These are phyloP conservation scores for Puntigrus tetrazona DNA, from an alignment of 2,113 vertebrate genomes.

Conservation along the genomic window DNA sequence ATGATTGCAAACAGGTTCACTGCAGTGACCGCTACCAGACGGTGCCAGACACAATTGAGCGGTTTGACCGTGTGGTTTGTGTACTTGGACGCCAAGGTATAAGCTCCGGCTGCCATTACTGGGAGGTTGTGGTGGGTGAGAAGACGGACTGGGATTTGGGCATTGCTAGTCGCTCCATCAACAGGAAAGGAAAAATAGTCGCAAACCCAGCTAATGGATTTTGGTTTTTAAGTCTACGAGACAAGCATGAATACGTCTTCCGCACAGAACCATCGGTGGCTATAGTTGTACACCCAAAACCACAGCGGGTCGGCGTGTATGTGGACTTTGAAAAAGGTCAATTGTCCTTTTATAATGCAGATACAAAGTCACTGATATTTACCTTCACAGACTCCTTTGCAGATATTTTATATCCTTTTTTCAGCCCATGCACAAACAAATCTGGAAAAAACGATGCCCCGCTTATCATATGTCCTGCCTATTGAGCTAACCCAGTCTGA, in stretches of 20 bases:
- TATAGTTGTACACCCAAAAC: slow-evolving; percentile 54
- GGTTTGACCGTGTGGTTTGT: slow-evolving; percentile 76
- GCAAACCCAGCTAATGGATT: slow-evolving; percentile 73
- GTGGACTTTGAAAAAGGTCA: slow-evolving; percentile 69
- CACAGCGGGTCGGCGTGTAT: slow-evolving; percentile 62
- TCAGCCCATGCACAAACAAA: slow-evolving; percentile 78
- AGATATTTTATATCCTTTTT: slow-evolving; percentile 75
- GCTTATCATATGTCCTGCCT: slow-evolving; percentile 65
- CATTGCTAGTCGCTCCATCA: slow-evolving; percentile 65
- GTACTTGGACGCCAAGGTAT: slow-evolving; percentile 71
- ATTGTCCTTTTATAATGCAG: slow-evolving; percentile 72
- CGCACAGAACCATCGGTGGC: slow-evolving; percentile 62
- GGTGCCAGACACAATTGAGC: slow-evolving; percentile 58
- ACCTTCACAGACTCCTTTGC: slow-evolving; percentile 69
- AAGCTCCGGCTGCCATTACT: slow-evolving; percentile 74
- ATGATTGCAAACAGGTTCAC: slow-evolving; percentile 67
- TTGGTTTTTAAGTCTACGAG: slow-evolving; percentile 77
- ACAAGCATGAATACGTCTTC: slow-evolving; percentile 64
- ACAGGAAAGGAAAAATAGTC: slow-evolving; percentile 72
- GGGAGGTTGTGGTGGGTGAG: slow-evolving; percentile 69
- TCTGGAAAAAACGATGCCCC: slow-evolving; percentile 66
- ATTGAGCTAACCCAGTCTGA: slow-evolving; percentile 47
- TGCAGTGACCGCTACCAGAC: slow-evolving; percentile 65
- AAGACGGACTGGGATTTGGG: slow-evolving; percentile 79
- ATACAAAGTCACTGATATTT: slow-evolving; percentile 64